A percentile compares a stretch with the other conserved stretches of the same genome.
Evolutionary conservation across 2,888 invertebrate genomes (phyloP).

Genomic region (Tipula helvola): DNA sequence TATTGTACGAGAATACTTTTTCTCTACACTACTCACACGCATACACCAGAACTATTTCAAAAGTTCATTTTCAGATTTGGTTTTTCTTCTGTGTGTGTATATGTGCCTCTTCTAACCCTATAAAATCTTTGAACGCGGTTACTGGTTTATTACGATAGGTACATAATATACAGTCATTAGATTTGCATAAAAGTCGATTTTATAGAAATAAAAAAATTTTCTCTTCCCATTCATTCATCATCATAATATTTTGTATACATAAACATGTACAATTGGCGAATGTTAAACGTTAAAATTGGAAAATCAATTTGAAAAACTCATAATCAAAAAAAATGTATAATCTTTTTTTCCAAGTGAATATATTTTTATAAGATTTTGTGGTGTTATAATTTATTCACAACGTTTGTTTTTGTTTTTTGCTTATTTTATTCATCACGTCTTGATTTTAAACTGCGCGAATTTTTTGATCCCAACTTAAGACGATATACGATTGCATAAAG

Average conservation of each 20-base stretch:
- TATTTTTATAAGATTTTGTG: too few relatives aligned
- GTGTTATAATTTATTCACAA: not conserved
- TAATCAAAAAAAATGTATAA: not conserved
- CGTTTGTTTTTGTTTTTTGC: not conserved
- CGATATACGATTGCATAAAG: not conserved
- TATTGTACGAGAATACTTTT: not conserved
- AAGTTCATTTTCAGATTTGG: not conserved
- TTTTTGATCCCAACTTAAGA: not conserved
- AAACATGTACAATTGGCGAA: not conserved
- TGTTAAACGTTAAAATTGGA: not conserved
- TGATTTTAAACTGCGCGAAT: not conserved
- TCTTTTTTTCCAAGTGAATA: too few relatives aligned
- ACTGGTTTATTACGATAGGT: not conserved
- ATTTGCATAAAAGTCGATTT: not conserved
- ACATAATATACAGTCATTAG: not conserved
- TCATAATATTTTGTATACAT: not conserved
- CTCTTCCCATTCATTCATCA: not conserved
- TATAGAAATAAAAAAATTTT: not conserved
- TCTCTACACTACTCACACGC: not conserved
- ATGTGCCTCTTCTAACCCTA: not conserved
- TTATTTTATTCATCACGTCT: not conserved
- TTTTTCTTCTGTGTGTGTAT: not conserved
- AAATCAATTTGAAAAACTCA: not conserved
- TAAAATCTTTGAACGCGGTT: not conserved
- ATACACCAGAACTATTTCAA: not conserved